Base-by-base conservation (phyloP, 2,797 vertebrate genomes). In the Kryptopterus vitreolus region DNA sequence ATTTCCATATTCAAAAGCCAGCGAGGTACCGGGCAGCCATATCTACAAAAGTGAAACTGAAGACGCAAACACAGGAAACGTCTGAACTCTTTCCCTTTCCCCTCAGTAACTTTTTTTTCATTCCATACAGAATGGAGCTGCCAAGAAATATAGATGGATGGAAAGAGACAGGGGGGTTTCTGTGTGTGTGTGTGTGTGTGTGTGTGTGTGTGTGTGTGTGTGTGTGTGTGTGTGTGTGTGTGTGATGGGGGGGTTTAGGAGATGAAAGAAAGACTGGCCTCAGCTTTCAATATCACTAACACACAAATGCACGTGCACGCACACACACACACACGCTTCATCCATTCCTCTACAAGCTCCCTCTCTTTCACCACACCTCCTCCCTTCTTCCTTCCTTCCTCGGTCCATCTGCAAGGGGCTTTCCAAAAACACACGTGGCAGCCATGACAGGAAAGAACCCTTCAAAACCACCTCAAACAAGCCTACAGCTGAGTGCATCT, bases 381-480 rank as follows among this genome's bases (percentile, higher is more conserved):
- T 68, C 63, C 57, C 31, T 76, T 62, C 59, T 24, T 77, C 38
- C 62, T 71, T 63, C 58, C 62, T 62, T 52, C 59, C 43, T 68
- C 33, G n/a, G 80, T 80, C 86, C 86, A 87, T 87, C 84, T 89
- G 87, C 80, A 48, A 83, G 72, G 87, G 76, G 84, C 78, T 85
- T 82, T 81, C 55, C 53, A 52, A 73, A 38, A 82, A 77, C 79
- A 85, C 87, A 90, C 71, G 81, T 80, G 83, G 85, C 63, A 20
- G 74, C 82, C 86, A 85, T 82, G 87, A 86, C 76, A 88, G 84
- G 81, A 86, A 87, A 81, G 81, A 76, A 69, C 38, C 46, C 50
- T 29, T 61, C 29, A 46, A 61, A 81, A 82, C 82, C 79, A 82
- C 70, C 52, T 73, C 52, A 20, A 33, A 87, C 79, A 68, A 74